Base-by-base conservation (phyloP, 35 echinoderm and acorn worm species). In the Anneissia japonica region DNA sequence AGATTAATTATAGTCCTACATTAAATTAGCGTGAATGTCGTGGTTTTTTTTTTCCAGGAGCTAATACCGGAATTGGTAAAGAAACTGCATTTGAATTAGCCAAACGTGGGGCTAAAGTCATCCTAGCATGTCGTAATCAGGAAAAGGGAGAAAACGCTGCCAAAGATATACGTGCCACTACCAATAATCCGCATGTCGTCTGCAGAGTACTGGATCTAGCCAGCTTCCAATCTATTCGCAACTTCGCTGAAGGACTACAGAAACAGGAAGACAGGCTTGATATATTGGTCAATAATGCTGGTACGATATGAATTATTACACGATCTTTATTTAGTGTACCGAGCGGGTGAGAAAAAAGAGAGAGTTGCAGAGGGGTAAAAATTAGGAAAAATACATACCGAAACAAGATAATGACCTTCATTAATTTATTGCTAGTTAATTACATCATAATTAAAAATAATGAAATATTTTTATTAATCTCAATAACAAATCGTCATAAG, bases 211-310 rank as follows among this genome's bases (percentile, higher is more conserved):
- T 93, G 32, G 89, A 97, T 73, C 74, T 97, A 16, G 87, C 95
- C 35, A 97, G 95, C 32, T 81, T 88, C 10, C 40, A 91, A 32
- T 93, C 91, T 4, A 81, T 93, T 17, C 64, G 85, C 33, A 31
- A 86, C 12, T 97, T 97, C 74, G 81, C 88, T 39, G 37, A 88
- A n/a, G 86, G 91, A 72, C 90, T 97, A 32, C 74, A 82, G 26
- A 85, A 87, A 28, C 31, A 45, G 26, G 95, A 97, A 76, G 90
- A 97, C 11, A 84, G 84, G 37, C 77, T 97, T 0, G 91, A 97
- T 72, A 80, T 97, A 29, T 88, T 97, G 1, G 55, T 97, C 26
- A 97, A 97, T 80, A 97, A 97, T 78, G 95, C 95, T 81, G 95
- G 95, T 97, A 86, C 72, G 87, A 64, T 84, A n/a, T 30, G 12